Base-by-base conservation (phyloP, 2,113 vertebrate species). In the Petrocephalus microphthalmus region DNA sequence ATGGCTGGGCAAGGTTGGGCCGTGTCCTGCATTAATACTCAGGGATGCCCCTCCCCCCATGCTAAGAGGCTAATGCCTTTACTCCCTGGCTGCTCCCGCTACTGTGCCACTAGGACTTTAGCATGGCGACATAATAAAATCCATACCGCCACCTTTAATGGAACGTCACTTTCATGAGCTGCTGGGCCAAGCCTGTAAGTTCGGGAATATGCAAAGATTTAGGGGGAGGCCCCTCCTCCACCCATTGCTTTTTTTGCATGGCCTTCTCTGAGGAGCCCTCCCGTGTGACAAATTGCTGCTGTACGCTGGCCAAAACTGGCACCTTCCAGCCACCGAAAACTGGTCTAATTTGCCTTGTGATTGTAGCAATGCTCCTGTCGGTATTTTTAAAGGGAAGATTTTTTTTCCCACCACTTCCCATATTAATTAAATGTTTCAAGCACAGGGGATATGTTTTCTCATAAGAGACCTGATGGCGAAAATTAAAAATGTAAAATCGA, bases 351-450 rank as follows among this genome's bases (percentile, higher is more conserved):
- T 53, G 20, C 81, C 10, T 74, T 87, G n/a, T 11, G 25, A 33
- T 87, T 71, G 86, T 74, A 47, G 37, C 49, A 67, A 37, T 52
- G 13, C 11, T 85, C 84, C 51, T 54, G n/a, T 7, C n/a, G 5
- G 22, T 54, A 54, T 85, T 52, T 85, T 85, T 52, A 85, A 81
- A 53, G 47, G 20, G 8, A 15, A 13, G n/a, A 3, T 56, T 25
- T 67, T 86, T 84, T 57, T 47, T 22, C 33, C 20, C 85, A 86
- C 85, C 85, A 86, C 85, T 60, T 86, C 7, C 53, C n/a, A 51
- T 49, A 67, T 87, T 47, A 87, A 87, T 64, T 57, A 5, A 49
- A 7, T 4, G 19, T 67, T 57, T 67, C 86, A 49, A 49, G 81
- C 81, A 20, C 10, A 7, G n/a, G 4, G 22, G 19, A 87, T 13